These are phyloP conservation scores for Peribatodes rhomboidaria DNA, from an alignment of 2,888 invertebrate genomes.

Conservation along the genomic window DNA sequence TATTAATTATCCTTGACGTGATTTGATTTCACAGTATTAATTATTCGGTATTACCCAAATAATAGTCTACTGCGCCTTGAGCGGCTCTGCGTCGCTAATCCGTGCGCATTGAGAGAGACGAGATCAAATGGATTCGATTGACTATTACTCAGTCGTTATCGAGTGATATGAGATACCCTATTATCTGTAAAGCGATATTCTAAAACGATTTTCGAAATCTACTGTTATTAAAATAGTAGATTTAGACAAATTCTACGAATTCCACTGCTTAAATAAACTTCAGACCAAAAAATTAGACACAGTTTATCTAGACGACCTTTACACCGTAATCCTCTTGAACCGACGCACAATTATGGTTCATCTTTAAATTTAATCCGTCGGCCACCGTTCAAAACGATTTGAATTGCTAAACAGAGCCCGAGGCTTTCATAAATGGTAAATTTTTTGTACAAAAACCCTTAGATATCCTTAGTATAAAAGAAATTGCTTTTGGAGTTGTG, in stretches of 20 bases:
- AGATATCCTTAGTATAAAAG: constrained; percentile 59
- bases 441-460: constrained; percentile 53
- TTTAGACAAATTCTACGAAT: background rate
- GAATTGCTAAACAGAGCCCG: constrained; percentile 62
- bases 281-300: constrained; percentile 14
- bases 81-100: no score
- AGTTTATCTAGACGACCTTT: constrained; percentile 37
- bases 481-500: constrained; percentile 52
- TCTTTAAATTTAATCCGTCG: constrained; percentile 52
- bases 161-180: no score
- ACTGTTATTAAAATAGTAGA: no score
- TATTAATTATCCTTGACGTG: no score
- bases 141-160: no score
- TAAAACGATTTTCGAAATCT: no score
- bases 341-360: constrained; percentile 53
- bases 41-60: no score
- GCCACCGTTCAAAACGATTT: constrained; percentile 57
- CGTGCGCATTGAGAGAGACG: no score
- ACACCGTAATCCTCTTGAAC: constrained; percentile 31
- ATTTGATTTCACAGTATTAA: no score
- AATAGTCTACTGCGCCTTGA: no score
- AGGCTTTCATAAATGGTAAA: constrained; percentile 51
- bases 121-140: no score
- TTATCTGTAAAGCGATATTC: no score
- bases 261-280: constrained; percentile 2